phyloP scores from a whole-genome alignment of 2,113 vertebrate species.

The Hippolais icterina region DNA sequence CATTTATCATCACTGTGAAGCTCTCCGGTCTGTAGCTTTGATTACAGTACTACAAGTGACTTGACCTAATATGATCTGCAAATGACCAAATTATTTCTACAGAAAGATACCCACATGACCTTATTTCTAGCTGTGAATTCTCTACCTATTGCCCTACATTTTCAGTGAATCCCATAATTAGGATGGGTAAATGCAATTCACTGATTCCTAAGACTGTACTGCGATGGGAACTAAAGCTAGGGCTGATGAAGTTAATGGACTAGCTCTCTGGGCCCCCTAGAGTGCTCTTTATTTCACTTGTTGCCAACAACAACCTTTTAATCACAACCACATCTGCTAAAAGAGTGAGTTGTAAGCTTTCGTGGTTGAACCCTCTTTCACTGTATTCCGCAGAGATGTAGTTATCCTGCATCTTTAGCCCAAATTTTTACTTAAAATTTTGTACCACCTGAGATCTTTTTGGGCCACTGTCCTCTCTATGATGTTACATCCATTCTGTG shows the following conservation, averaged over 20 bases:
- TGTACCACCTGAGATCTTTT: neutral
- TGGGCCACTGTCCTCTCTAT: neutral
- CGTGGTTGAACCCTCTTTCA: neutral
- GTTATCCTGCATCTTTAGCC: neutral
- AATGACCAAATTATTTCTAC: constrained; percentile 25
- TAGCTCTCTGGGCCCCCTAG: neutral
- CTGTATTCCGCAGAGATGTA: neutral
- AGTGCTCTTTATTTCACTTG: constrained; percentile 47
- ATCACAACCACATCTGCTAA: constrained; percentile 26
- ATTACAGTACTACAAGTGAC: neutral
- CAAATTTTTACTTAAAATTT: neutral
- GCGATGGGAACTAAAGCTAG: neutral
- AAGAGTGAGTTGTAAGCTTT: neutral
- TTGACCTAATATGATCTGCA: constrained; percentile 24
- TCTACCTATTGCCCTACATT: neutral
- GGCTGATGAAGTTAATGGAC: constrained; percentile 31
- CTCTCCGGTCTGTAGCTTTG: neutral
- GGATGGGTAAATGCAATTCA: neutral
- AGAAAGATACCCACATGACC: neutral
- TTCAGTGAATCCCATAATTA: neutral
- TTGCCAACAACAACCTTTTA: constrained; percentile 29
- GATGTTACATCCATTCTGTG: neutral
- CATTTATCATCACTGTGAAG: neutral
- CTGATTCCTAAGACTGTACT: neutral
- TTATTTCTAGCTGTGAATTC: neutral